These are phyloP conservation scores for Seira sanloemensis DNA, from an alignment of 2,888 invertebrate species.

Conservation along the genomic window DNA sequence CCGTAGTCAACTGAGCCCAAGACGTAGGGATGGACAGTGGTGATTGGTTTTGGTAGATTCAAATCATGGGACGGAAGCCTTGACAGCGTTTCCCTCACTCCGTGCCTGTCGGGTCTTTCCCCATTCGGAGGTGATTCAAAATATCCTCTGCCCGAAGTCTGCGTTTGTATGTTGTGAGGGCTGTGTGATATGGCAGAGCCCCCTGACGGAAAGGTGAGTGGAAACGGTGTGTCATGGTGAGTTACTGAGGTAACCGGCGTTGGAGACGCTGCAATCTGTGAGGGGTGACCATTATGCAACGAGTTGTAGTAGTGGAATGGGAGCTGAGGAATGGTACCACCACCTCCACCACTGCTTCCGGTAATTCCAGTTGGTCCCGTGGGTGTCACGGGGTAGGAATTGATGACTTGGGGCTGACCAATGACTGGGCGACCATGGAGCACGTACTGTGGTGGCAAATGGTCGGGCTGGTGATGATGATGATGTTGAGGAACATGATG, in stretches of 20 bases:
- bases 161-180: constrained; percentile 30
- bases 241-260: constrained; percentile 32
- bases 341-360: too few species aligned
- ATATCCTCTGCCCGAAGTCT: constrained; percentile 64
- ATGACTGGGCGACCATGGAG: constrained; percentile 32
- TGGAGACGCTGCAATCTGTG: constrained; percentile 22
- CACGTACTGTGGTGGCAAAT: too few species aligned
- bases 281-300: constrained; percentile 46
- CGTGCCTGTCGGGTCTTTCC: constrained; percentile 60
- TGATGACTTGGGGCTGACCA: background rate
- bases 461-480: too few species aligned
- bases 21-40: constrained; percentile 71
- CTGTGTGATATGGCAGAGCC: constrained; percentile 12
- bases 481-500: too few species aligned
- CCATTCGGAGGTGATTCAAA: constrained; percentile 65
- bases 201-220: constrained; percentile 34
- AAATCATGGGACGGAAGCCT: constrained; percentile 60
- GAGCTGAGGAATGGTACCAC: too few species aligned
- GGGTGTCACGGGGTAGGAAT: constrained; percentile 1
- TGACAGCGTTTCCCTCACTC: constrained; percentile 66
- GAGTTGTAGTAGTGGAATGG: constrained; percentile 65
- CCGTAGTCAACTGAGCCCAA: constrained; percentile 70
- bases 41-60: constrained; percentile 48
- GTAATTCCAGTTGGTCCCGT: too few species aligned
- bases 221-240: constrained; percentile 31